phyloP scores from a whole-genome alignment of 53 echinoderm and acorn worm species.

The Holothuria leucospilota region DNA sequence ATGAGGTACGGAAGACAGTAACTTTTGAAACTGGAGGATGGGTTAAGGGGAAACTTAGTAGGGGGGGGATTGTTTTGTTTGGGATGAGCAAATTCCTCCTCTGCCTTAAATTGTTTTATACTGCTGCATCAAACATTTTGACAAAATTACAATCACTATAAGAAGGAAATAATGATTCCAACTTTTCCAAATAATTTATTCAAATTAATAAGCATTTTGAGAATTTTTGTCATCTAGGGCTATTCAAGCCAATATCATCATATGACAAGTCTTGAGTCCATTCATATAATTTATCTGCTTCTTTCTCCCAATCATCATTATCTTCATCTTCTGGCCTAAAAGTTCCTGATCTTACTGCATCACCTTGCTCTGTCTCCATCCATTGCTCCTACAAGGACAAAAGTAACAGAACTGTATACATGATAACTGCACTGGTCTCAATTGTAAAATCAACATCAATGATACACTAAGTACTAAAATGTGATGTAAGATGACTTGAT shows the following conservation, averaged over 20 bases:
- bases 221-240: slow-evolving; percentile 64
- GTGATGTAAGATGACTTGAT: too few relatives aligned
- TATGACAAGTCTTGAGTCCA: slow-evolving; percentile 90
- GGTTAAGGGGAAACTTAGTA: too few relatives aligned
- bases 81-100: too few relatives aligned
- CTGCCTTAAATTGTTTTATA: too few relatives aligned
- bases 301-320: slow-evolving; percentile 88
- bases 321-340: slow-evolving; percentile 47
- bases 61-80: too few relatives aligned
- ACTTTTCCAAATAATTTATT: neutral
- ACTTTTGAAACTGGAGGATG: too few relatives aligned
- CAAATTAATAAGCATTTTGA: neutral
- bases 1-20: too few relatives aligned
- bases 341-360: slow-evolving; percentile 28
- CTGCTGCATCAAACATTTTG: too few relatives aligned
- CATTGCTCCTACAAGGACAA: slow-evolving; percentile 13
- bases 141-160: neutral
- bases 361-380: slow-evolving; percentile 55
- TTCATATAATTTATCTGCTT: slow-evolving; percentile 91
- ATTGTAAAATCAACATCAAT: too few relatives aligned
- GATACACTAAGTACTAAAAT: too few relatives aligned
- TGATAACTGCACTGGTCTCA: neutral
- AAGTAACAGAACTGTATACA: neutral
- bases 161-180: neutral
- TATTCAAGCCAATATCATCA: slow-evolving; percentile 85